phyloP scores from a whole-genome alignment of 2,113 vertebrate species.

The Glareola pratincola region DNA sequence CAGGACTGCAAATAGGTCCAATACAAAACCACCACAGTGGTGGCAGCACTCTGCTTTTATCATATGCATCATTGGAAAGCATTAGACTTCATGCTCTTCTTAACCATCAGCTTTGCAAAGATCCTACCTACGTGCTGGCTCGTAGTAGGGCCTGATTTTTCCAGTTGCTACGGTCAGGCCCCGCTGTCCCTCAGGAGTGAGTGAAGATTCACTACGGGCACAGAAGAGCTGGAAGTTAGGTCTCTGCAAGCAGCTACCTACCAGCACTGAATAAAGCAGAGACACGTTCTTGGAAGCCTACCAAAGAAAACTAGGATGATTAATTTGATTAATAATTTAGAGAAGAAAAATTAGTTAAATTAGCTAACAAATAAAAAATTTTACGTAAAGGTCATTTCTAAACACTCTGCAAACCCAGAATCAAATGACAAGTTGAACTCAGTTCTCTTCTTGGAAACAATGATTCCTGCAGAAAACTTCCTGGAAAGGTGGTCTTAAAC shows the following conservation, averaged over 20 bases:
- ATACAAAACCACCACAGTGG: background rate
- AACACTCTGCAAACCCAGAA: background rate
- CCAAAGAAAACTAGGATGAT: background rate
- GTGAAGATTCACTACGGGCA: background rate
- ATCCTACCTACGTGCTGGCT: background rate
- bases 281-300: background rate
- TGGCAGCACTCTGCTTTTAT: background rate
- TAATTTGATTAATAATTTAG: background rate
- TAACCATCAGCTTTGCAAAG: background rate
- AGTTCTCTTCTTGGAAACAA: background rate
- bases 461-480: background rate
- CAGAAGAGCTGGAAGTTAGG: background rate
- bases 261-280: background rate
- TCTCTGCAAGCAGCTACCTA: background rate
- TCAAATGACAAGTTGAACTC: background rate
- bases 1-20: background rate
- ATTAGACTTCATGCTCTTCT: background rate
- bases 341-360: background rate
- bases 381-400: accelerated
- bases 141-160: background rate
- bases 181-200: background rate
- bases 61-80: background rate
- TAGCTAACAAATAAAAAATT: background rate
- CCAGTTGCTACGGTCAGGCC: background rate
- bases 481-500: background rate